These are phyloP conservation scores for Todus mexicanus DNA, from an alignment of 2,797 vertebrate genomes.

Conservation along the genomic window DNA sequence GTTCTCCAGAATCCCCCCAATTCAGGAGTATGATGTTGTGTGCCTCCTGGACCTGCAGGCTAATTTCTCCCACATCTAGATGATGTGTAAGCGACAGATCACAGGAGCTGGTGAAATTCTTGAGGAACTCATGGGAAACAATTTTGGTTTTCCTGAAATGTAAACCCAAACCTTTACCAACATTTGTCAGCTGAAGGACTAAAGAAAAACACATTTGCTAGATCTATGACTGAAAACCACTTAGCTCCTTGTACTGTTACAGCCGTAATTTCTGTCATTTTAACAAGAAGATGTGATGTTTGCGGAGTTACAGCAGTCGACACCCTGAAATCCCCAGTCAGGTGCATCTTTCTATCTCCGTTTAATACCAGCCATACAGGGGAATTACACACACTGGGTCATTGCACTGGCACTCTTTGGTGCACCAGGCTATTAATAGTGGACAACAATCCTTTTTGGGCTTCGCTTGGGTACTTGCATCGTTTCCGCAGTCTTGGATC, in stretches of 20 bases:
- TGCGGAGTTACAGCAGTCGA: constrained; percentile 21
- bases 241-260: not conserved
- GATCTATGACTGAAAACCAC: constrained; percentile 16
- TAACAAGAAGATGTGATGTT: constrained; percentile 45
- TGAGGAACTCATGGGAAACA: not conserved
- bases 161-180: not conserved
- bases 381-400: constrained; percentile 48
- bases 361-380: not conserved
- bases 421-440: constrained; percentile 33
- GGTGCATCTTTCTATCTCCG: constrained; percentile 46
- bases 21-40: not conserved
- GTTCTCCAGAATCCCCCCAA: not conserved
- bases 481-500: constrained; percentile 12
- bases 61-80: not conserved
- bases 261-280: constrained; percentile 44
- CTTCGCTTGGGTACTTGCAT: not conserved
- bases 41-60: not conserved
- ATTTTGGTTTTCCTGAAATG: not conserved
- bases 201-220: constrained; percentile 9
- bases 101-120: not conserved
- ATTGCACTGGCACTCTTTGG: constrained; percentile 50
- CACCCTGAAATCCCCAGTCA: constrained; percentile 20
- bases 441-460: constrained; percentile 9
- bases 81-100: not conserved
- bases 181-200: not conserved